Conservation (phyloP, 2,888 invertebrate species). For the Drosophila melanosoma region DNA sequence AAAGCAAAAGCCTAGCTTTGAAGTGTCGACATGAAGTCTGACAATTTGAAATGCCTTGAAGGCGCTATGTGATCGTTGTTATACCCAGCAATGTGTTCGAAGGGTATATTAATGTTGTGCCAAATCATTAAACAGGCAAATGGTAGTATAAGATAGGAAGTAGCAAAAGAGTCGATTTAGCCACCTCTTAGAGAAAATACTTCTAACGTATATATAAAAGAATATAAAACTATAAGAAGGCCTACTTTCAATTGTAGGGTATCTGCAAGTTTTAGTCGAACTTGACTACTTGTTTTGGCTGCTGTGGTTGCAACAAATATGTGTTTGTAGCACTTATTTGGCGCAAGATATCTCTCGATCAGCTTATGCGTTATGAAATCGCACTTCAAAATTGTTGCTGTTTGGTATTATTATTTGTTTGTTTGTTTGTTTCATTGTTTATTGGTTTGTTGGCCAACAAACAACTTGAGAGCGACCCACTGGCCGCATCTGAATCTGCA, state of each 20-base stretch:
- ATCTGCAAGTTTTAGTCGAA: no score
- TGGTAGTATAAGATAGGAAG: background rate
- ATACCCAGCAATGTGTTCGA: background rate
- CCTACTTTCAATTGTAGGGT: background rate
- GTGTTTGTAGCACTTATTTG: constrained; percentile 31
- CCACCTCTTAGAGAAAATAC: no score
- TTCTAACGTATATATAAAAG: no score
- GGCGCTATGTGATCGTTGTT: constrained; percentile 28
- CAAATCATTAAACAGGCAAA: background rate
- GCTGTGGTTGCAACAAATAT: constrained; percentile 5
- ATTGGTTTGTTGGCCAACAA: constrained; percentile 49
- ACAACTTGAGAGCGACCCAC: constrained; percentile 47
- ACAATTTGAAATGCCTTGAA: constrained; percentile 66
- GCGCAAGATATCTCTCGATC: constrained; percentile 23
- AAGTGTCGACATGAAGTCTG: constrained; percentile 78
- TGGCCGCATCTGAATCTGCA: constrained; percentile 28
- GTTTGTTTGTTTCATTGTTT: constrained; percentile 4
- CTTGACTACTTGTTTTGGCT: background rate
- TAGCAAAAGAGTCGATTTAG: no score
- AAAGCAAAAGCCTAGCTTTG: constrained; percentile 30
- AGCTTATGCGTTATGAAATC: constrained; percentile 51
- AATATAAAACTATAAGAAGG: no score
- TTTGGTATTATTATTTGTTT: constrained; percentile 13
- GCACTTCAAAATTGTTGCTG: constrained; percentile 35
- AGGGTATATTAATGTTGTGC: background rate